These are phyloP conservation scores for Calliphora vomitoria DNA, from an alignment of 2,888 invertebrate species.

Conservation along the genomic window DNA sequence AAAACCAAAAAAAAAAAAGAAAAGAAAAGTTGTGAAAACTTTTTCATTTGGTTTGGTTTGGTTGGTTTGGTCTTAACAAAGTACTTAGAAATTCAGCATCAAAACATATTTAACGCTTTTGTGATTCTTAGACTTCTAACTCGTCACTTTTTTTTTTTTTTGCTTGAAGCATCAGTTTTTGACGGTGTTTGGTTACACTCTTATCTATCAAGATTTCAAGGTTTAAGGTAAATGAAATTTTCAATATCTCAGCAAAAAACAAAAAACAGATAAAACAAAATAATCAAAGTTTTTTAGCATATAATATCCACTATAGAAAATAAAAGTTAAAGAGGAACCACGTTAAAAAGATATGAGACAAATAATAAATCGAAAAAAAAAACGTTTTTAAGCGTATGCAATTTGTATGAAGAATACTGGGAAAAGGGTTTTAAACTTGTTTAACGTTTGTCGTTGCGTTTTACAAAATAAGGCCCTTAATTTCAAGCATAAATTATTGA, in stretches of 20 bases:
- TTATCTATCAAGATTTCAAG: slow-evolving; percentile 22
- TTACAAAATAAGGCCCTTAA: too few relatives aligned
- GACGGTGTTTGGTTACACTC: slow-evolving; percentile 14
- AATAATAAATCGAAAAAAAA: not conserved
- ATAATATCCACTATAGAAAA: not conserved
- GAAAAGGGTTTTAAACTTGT: too few relatives aligned
- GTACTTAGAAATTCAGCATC: slow-evolving; percentile 4
- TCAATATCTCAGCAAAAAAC: not conserved
- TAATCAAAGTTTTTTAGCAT: not conserved
- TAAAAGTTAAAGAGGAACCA: not conserved
- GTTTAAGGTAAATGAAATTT: slow-evolving; percentile 25
- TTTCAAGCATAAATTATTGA: slow-evolving; percentile 45
- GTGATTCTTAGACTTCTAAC: slow-evolving; percentile 4
- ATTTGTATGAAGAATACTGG: too few relatives aligned
- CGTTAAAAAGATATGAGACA: not conserved
- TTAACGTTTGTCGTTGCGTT: too few relatives aligned
- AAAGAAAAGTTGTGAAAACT: slow-evolving; percentile 42
- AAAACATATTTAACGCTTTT: slow-evolving; percentile 39
- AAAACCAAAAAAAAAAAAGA: not conserved
- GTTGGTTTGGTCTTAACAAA: slow-evolving; percentile 12
- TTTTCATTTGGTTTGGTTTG: slow-evolving; percentile 29
- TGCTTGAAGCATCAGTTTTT: too few relatives aligned
- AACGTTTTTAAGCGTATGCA: too few relatives aligned
- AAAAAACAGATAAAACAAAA: not conserved
- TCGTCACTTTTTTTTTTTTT: not conserved